Base-by-base conservation (phyloP, 2,797 vertebrate genomes). In the Lates japonicus region DNA sequence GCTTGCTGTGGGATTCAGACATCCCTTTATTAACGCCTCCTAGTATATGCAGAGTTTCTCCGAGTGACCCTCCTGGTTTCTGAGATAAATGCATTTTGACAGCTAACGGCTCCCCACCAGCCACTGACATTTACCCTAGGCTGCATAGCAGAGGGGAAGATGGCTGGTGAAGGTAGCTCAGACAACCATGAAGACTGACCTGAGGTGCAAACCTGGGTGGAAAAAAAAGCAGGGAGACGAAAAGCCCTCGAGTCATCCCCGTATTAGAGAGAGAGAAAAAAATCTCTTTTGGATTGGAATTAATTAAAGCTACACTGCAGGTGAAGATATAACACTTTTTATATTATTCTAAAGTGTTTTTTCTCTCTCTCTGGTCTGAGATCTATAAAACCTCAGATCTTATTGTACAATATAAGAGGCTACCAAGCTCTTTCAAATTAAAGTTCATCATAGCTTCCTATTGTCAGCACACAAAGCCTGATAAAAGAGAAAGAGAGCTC, bases 121-220 rank as follows among this genome's bases (percentile, higher is more conserved):
- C 81, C 80, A 44, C 72, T 94, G 94, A 94, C 93, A 93, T 95
- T 94, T 93, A 91, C 87, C 46, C 73, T 67, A 77, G 83, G 83
- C 80, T 81, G 79, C 60, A 48, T 66, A 59, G 76, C 62, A 55
- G 80, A 70, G 70, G 59, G 62, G 80, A 76, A 78, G 80, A 46
- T 7, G 59, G 66, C 64, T 81, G 80, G 73, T 58, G 74, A 82
- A 80, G 83, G 80, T 70, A 83, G 87, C 76, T 86, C 84, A 82
- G 87, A 77, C 80, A 70, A 77, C 70, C 84, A 77, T 84, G 75
- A 88, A 85, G 62, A 37, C 31, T 70, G 80, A 81, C 80, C 76
- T 55, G 49, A 69, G 67, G 70, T 77, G 74, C 44, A 81, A 67
- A 85, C 29, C 59, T 7, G 3, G 16, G 14, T n/a, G 39, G 31